Evolutionary conservation across 2,113 vertebrate genomes (phyloP).

Genomic region (Grammomys surdaster): DNA sequence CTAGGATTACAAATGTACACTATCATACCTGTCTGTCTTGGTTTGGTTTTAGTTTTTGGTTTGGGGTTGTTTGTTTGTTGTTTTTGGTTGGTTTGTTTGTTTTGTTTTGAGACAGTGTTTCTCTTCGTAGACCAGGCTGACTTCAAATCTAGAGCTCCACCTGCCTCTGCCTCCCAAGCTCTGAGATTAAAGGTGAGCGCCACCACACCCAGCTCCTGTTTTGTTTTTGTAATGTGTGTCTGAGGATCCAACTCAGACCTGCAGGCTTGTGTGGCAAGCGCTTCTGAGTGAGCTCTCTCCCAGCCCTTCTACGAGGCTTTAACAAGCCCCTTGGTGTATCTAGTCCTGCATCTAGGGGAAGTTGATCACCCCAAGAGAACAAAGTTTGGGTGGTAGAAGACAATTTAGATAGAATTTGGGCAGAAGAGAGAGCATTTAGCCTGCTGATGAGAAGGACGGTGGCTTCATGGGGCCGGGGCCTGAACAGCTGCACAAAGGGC

Average conservation of each 20-base stretch:
- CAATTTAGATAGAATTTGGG: not conserved
- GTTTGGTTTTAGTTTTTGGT: not conserved
- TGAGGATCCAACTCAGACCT: not conserved
- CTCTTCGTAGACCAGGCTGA: not conserved
- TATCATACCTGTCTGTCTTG: not conserved
- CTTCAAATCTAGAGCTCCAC: not conserved
- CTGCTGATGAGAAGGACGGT: accelerated
- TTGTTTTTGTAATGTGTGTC: not conserved
- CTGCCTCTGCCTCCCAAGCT: not conserved
- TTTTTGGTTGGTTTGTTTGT: not conserved
- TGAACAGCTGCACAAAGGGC: not conserved
- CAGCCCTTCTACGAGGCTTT: not conserved
- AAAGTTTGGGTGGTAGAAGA: not conserved
- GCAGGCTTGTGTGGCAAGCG: not conserved
- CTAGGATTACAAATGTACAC: not conserved
- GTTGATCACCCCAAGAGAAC: not conserved
- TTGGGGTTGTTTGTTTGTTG: not conserved
- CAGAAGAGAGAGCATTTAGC: not conserved
- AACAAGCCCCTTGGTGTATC: not conserved
- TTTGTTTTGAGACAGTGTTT: not conserved
- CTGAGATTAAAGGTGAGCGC: not conserved
- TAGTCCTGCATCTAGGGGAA: not conserved
- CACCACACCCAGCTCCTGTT: not conserved
- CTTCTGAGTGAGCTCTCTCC: not conserved
- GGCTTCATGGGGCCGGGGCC: accelerated